A percentile compares a stretch with the other conserved stretches of the same genome.
Conservation (phyloP, 1,140 invertebrate species). For the Sitophilus oryzae region DNA sequence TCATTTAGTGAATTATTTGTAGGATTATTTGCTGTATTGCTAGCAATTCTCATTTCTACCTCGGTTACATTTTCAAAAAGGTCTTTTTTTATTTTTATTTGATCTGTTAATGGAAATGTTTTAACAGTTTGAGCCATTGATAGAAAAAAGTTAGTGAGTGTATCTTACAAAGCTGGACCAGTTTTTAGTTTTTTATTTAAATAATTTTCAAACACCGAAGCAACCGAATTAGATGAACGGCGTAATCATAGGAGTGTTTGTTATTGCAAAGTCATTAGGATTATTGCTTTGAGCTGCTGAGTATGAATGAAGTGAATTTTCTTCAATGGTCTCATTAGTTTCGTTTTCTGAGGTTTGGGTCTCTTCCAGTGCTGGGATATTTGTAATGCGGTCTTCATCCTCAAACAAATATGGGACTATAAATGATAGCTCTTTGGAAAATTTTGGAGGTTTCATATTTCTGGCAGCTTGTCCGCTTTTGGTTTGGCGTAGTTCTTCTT, state of each 20-base stretch:
- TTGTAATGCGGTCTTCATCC: constrained; percentile 18
- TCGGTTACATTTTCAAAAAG: no score
- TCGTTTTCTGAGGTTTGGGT: no score
- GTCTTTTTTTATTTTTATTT: no score
- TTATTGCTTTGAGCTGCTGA: constrained; percentile 3
- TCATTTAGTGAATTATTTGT: neutral
- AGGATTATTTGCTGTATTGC: constrained; percentile 7
- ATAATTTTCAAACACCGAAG: constrained; percentile 17
- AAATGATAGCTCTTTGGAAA: constrained; percentile 24
- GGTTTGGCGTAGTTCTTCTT: constrained; percentile 24
- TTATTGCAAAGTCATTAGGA: no score
- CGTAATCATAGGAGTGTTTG: neutral
- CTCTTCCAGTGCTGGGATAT: constrained; percentile 7
- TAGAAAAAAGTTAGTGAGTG: constrained; percentile 18
- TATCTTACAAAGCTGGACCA: constrained; percentile 1
- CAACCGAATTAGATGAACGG: constrained; percentile 3
- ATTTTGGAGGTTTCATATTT: constrained; percentile 25
- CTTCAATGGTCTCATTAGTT: no score
- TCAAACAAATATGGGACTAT: constrained; percentile 20
- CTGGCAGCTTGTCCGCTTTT: constrained; percentile 23
- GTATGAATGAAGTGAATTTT: neutral
- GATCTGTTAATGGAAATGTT: constrained; percentile 18
- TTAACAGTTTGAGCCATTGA: constrained; percentile 20
- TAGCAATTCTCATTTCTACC: constrained; percentile 14
- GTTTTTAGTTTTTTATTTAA: constrained; percentile 4